Percentiles rank a stretch among this genome's conserved stretches.
These are phyloP conservation scores for Sula dactylatra DNA, from an alignment of 2,113 vertebrate genomes.

Conservation along the genomic window DNA sequence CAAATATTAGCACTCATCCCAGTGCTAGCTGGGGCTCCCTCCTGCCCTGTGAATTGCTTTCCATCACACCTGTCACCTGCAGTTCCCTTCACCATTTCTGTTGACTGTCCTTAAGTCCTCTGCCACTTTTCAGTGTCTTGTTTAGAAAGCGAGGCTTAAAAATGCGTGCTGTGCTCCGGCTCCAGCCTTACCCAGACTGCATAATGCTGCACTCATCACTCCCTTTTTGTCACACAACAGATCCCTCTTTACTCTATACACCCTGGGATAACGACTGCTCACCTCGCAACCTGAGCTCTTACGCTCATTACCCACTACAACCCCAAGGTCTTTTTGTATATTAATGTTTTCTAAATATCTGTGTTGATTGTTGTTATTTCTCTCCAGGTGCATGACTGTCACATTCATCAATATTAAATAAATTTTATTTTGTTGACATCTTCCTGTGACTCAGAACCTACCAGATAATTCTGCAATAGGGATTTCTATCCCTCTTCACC, in stretches of 20 bases:
- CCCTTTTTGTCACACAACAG: neutral
- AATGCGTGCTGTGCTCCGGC: neutral
- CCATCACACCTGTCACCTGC: rapidly evolving
- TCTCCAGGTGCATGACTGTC: neutral
- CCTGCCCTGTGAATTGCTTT: neutral
- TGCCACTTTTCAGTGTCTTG: neutral
- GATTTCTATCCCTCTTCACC: neutral
- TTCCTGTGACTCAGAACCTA: neutral
- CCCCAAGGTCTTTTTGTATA: neutral
- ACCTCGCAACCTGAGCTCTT: neutral
- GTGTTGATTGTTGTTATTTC: neutral
- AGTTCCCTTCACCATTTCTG: neutral
- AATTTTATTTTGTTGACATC: neutral
- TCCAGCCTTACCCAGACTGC: neutral
- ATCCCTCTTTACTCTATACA: neutral
- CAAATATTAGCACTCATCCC: rapidly evolving
- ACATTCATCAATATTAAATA: slow-evolving; percentile 39
- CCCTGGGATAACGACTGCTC: neutral
- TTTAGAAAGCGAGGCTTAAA: neutral
- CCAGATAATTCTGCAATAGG: neutral
- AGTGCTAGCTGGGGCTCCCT: neutral
- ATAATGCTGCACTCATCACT: neutral
- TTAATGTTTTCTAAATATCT: slow-evolving; percentile 20
- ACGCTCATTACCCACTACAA: neutral
- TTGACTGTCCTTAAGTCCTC: neutral